Evolutionary conservation across 2,113 vertebrate genomes (phyloP).

Genomic region (Toxotes jaculatrix): DNA sequence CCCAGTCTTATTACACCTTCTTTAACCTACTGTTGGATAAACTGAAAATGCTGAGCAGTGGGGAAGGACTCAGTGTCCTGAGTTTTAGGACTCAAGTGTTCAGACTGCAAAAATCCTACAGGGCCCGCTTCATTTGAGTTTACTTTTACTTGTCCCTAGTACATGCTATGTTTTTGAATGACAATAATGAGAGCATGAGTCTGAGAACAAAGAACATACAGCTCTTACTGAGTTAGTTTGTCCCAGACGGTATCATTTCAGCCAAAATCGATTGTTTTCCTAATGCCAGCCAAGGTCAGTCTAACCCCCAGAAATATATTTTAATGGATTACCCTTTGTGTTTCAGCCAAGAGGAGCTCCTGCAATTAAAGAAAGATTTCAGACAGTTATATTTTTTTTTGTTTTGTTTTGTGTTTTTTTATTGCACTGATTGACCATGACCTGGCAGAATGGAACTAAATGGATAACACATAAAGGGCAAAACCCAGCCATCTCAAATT

Average conservation of each 20-base stretch:
- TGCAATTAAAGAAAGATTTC: conserved; percentile 21
- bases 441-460: neutral
- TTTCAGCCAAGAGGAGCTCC: conserved; percentile 13
- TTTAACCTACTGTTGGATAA: conserved; percentile 4
- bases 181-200: neutral
- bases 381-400: no score
- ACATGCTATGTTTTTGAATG: conserved; percentile 10
- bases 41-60: neutral
- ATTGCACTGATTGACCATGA: conserved; percentile 3
- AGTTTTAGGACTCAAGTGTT: neutral
- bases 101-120: neutral
- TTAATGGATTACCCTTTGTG: neutral
- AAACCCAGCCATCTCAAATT: conserved; percentile 3
- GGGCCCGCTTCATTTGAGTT: no score
- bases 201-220: no score
- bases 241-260: neutral
- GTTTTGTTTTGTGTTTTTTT: no score
- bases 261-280: neutral
- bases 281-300: neutral
- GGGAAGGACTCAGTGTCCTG: neutral
- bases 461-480: neutral
- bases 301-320: neutral
- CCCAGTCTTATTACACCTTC: neutral
- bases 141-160: neutral
- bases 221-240: neutral